Evolutionary conservation across 2,113 vertebrate species (phyloP), one percentile per base, ranked within the genome.

Genomic region (Psittacara wagleri): DNA sequence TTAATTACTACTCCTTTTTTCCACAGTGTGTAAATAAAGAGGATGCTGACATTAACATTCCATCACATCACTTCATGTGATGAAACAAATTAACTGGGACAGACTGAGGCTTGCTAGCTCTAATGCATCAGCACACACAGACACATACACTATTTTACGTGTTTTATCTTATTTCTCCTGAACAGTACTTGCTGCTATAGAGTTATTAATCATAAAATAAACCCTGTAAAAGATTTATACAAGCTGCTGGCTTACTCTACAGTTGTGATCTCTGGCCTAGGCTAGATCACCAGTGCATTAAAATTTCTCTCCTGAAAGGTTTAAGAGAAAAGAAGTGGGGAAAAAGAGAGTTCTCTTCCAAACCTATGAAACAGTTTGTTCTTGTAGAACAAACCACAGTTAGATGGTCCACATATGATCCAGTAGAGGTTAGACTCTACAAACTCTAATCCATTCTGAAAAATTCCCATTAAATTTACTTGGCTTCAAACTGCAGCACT

Each of bases 41-140:
- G 97, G 98, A 94, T 98, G 99, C 99, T 99, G 99, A 99, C 98
- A 98, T 99, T 99, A 98, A 99, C 98, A 99, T 99, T 99, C 99
- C 98, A 98, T 98, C 94, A 97, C 97, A 98, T 85, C 95, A 97
- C 98, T 97, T 98, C 98, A 97, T 98, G 97, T 97, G 95, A 99
- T 95, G 95, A 97, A 98, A 97, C 94, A 97, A 96, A 98, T 98
- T 97, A 98, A 98, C 97, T 96, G 96, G 97, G 96, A 96, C 94
- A 97, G 95, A 97, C 95, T 91, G 91, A 89, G 93, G 74, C 96
- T 90, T 96, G 97, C 97, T 97, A 89, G 96, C 92, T 96, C 97
- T 97, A 96, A 95, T 95, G 97, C 96, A 96, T 96, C 98, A 97
- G 96, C 96, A 96, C 83, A 88, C 0, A 2, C 75, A 74, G 13